phyloP scores from a whole-genome alignment of 2,888 invertebrate genomes.

The Chrysopilus asiliformis region DNA sequence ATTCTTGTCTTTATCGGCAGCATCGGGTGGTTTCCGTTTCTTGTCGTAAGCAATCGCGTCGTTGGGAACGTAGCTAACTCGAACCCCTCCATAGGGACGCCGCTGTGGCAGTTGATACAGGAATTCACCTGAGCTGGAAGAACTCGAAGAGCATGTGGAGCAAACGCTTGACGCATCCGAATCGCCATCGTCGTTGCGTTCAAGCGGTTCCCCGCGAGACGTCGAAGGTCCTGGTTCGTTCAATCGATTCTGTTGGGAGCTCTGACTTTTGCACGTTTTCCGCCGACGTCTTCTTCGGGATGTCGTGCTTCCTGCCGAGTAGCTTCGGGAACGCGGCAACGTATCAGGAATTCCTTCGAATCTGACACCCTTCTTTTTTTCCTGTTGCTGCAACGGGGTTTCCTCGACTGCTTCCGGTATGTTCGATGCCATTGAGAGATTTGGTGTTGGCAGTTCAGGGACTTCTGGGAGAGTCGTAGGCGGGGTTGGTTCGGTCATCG shows the following conservation, averaged over 20 bases:
- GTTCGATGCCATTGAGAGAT: conserved; percentile 42
- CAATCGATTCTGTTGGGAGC: conserved; percentile 15
- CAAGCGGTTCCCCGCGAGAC: conserved; percentile 21
- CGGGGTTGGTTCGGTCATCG: conserved; percentile 9
- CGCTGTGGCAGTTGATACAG: conserved; percentile 75
- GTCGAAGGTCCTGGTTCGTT: conserved; percentile 7
- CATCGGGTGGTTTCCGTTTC: conserved; percentile 41
- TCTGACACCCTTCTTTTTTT: conserved; percentile 34
- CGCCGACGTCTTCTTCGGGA: conserved; percentile 27
- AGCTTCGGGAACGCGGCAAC: conserved; percentile 41
- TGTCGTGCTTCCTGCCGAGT: conserved; percentile 35
- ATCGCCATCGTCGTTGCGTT: conserved; percentile 28
- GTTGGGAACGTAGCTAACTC: conserved; percentile 87
- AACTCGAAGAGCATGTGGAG: conserved; percentile 79
- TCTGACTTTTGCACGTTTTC: conserved; percentile 27
- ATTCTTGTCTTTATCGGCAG: conserved; percentile 55
- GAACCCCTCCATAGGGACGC: conserved; percentile 72
- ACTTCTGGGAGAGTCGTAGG: conserved; percentile 20
- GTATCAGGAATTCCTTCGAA: conserved; percentile 35
- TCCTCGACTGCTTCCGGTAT: conserved; percentile 19
- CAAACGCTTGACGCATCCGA: conserved; percentile 69
- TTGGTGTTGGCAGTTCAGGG: conserved; percentile 36
- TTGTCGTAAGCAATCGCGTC: conserved; percentile 75
- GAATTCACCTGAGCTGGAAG: conserved; percentile 75
- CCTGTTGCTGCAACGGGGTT: conserved; percentile 22